phyloP scores from a whole-genome alignment of 2,113 vertebrate genomes.

The Hippocampus comes region DNA sequence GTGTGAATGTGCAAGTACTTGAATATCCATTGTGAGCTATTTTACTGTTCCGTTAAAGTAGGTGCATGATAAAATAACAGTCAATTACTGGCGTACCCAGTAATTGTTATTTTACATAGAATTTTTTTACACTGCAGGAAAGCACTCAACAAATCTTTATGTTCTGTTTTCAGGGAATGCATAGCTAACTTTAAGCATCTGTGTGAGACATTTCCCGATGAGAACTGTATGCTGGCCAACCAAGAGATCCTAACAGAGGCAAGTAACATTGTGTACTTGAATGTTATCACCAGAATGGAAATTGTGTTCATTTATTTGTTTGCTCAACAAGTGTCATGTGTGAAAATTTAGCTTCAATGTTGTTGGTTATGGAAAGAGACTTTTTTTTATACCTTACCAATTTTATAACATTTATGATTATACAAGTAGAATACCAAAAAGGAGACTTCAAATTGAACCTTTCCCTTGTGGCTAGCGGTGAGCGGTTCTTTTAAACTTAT shows the following conservation, averaged over 20 bases:
- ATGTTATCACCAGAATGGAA: neutral
- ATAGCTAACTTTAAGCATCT: conserved; percentile 75
- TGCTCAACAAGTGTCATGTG: neutral
- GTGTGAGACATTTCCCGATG: conserved; percentile 83
- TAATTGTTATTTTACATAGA: no score
- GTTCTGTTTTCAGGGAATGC: conserved; percentile 71
- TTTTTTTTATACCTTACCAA: neutral
- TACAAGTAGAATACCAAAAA: neutral
- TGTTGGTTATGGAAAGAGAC: neutral
- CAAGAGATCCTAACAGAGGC: conserved; percentile 80
- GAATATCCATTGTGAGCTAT: no score
- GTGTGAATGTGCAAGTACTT: no score
- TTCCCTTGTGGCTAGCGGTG: neutral
- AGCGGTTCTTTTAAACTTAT: neutral
- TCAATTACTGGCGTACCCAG: no score
- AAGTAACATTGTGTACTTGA: conserved; percentile 9
- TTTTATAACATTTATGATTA: neutral
- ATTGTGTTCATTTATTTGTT: neutral
- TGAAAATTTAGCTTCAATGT: neutral
- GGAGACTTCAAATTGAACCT: neutral
- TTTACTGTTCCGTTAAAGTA: no score
- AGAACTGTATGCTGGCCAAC: conserved; percentile 81
- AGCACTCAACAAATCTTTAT: neutral
- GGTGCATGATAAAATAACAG: no score
- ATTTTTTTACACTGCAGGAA: neutral